Base-by-base conservation (phyloP, 2,113 vertebrate genomes). In the Apaloderma vittatum region DNA sequence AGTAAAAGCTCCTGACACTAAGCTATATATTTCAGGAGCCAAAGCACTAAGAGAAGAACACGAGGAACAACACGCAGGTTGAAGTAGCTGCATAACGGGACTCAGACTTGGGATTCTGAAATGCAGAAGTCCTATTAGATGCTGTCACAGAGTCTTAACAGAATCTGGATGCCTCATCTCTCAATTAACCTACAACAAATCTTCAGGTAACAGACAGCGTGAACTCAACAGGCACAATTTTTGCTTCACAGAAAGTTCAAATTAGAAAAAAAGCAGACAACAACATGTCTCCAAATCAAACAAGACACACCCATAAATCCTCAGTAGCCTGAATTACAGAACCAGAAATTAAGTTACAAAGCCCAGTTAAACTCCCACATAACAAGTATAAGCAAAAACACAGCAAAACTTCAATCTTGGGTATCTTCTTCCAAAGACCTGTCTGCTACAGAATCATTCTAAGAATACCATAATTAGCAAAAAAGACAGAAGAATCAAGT, bases 401-500 rank as follows among this genome's bases (percentile, higher is more conserved):
- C 21, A 66, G 55, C 3, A 11, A 32, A 68, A 96, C 81, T 72
- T 96, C 67, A 82, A 51, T 55, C 9, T 54, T 80, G 46, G 66
- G 65, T 90, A 77, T 62, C 68, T 91, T 83, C 86, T 96, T 96
- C 93, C 48, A n/a, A 97, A 95, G 78, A 93, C 32, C 66, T 85
- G 58, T 81, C 90, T 95, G 49, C 67, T 92, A 95, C 16, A 84
- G 92, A 92, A 78, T 77, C 57, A 59, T 81, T 97, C 95, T 88
- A 74, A 77, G 92, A 97, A 94, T n/a, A 94, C 63, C 85, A 79
- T 15, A 62, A 91, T 91, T 91, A 89, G 91, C 65, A 93, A 95
- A 96, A 95, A 93, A 86, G 93, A 94, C 81, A 75, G 91, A 97
- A 89, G 83, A 79, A 97, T 73, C 58, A 95, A 83, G 76, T 88